A percentile compares a stretch with the other conserved stretches of the same genome.
phyloP scores from a whole-genome alignment of 2,113 vertebrate genomes.

The Phalacrocorax pelagicus region DNA sequence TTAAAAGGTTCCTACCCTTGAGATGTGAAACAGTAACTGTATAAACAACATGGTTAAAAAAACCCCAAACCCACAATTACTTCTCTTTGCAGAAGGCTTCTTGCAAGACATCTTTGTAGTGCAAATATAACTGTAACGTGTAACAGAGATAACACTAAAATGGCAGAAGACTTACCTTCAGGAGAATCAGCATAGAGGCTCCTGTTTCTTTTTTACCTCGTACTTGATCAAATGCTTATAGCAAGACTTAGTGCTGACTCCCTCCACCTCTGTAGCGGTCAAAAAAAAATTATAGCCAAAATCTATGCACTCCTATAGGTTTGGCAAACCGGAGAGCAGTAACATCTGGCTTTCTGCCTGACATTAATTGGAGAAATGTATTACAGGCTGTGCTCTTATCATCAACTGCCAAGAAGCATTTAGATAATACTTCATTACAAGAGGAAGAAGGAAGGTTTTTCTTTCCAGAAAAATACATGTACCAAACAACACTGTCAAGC shows the following conservation, averaged over 20 bases:
- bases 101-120: not conserved
- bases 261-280: not conserved
- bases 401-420: constrained; percentile 56
- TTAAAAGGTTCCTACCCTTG: not conserved
- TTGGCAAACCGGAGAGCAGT: not conserved
- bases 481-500: not conserved
- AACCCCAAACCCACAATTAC: rapidly evolving
- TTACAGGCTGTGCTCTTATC: constrained; percentile 55
- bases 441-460: not conserved
- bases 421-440: constrained; percentile 37
- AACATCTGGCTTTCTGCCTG: constrained; percentile 52
- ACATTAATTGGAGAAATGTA: constrained; percentile 61
- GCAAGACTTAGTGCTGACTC: not conserved
- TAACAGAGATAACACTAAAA: not conserved
- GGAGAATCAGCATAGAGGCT: not conserved
- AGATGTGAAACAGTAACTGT: not conserved
- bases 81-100: not conserved
- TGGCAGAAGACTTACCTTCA: constrained; percentile 9
- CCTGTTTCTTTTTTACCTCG: not conserved
- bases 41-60: not conserved
- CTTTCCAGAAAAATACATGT: not conserved
- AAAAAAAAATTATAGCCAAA: not conserved
- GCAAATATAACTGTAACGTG: not conserved
- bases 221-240: not conserved
- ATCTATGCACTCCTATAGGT: not conserved